These are phyloP conservation scores for Syrrhaptes paradoxus DNA, from an alignment of 2,113 vertebrate genomes.

Conservation along the genomic window DNA sequence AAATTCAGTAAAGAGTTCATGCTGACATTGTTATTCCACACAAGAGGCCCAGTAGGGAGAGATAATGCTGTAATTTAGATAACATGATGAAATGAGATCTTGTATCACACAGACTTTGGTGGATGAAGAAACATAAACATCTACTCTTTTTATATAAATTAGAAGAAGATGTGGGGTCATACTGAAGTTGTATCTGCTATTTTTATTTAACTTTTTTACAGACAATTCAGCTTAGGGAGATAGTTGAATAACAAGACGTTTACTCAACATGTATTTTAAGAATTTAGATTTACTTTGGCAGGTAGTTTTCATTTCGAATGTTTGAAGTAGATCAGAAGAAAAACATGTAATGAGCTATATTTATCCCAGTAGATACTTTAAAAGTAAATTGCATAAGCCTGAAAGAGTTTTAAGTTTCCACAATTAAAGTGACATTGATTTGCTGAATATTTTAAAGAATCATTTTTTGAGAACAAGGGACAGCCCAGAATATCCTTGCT, in stretches of 20 bases:
- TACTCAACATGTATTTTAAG: not conserved
- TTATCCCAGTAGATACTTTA: not conserved
- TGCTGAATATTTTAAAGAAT: conserved; percentile 25
- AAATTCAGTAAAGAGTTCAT: conserved; percentile 59
- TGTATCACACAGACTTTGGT: conserved; percentile 26
- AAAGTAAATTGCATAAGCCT: not conserved
- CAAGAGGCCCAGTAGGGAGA: conserved; percentile 26
- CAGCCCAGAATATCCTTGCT: not conserved
- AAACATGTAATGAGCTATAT: not conserved
- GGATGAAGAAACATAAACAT: conserved; percentile 33
- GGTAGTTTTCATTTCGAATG: conserved; percentile 1
- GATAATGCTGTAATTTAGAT: conserved; percentile 24
- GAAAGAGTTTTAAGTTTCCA: conserved; percentile 5
- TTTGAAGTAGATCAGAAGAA: conserved; percentile 28
- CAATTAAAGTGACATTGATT: conserved; percentile 28
- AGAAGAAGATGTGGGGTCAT: not conserved
- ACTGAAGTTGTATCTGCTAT: not conserved
- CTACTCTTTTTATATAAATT: conserved; percentile 8
- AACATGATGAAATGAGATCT: conserved; percentile 49
- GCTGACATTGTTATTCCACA: conserved; percentile 46
- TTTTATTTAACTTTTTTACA: not conserved
- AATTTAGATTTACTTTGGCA: conserved; percentile 8
- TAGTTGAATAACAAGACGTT: not conserved
- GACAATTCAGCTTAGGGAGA: not conserved
- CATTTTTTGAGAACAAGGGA: not conserved